phyloP scores from a whole-genome alignment of 1,140 invertebrate species.

The Megathymus violae region DNA sequence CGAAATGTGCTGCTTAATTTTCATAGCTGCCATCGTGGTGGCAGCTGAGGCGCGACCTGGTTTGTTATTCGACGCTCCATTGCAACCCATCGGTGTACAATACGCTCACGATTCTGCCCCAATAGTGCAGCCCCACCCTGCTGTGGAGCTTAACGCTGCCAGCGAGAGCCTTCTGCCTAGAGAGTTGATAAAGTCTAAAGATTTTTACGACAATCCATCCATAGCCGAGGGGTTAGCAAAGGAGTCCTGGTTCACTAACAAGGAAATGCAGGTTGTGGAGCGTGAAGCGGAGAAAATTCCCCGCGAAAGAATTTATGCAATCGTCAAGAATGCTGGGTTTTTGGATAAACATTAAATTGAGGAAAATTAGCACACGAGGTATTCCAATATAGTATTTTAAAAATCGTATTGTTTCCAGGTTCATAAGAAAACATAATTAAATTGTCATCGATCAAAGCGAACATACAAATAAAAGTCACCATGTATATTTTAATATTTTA shows the following conservation, averaged over 20 bases:
- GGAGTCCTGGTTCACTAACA: slow-evolving; percentile 89
- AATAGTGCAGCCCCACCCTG: slow-evolving; percentile 63
- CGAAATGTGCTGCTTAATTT: slow-evolving; percentile 53
- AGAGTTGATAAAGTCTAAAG: slow-evolving; percentile 86
- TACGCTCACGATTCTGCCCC: slow-evolving; percentile 52
- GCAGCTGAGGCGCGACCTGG: slow-evolving; percentile 55
- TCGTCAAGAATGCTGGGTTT: slow-evolving; percentile 89
- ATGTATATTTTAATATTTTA: too few species aligned
- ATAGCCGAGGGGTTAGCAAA: slow-evolving; percentile 88
- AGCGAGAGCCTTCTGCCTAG: slow-evolving; percentile 73
- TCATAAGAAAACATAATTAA: too few species aligned
- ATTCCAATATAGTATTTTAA: background rate
- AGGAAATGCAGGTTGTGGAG: slow-evolving; percentile 89
- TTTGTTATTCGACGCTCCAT: slow-evolving; percentile 58
- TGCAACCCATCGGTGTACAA: slow-evolving; percentile 60
- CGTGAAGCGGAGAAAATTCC: slow-evolving; percentile 92
- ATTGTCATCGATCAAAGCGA: background rate
- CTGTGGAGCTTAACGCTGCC: slow-evolving; percentile 76
- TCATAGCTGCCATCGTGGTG: slow-evolving; percentile 47
- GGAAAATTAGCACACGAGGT: background rate
- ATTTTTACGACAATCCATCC: slow-evolving; percentile 90
- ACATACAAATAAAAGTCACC: background rate
- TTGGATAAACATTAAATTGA: slow-evolving; percentile 59
- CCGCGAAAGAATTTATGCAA: slow-evolving; percentile 88
- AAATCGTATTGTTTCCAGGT: too few species aligned